A percentile compares a stretch with the other conserved stretches of the same genome.
Conservation (phyloP, 2,888 invertebrate species). For the Camponotus fellah region DNA sequence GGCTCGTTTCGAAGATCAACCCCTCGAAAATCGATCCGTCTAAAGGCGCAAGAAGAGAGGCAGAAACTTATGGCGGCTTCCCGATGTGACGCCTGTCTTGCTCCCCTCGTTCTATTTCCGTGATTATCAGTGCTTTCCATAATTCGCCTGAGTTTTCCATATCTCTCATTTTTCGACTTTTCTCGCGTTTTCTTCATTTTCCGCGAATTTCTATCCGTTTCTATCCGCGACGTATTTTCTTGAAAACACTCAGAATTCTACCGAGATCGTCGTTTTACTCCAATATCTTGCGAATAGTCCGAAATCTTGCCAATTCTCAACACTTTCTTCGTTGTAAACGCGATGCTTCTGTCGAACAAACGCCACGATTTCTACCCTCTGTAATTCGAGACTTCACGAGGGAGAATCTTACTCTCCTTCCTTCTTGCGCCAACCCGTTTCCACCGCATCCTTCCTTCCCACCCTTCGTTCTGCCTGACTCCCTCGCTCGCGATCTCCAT, state of each 20-base stretch:
- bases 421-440: slow-evolving; percentile 22
- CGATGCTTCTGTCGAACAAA: slow-evolving; percentile 39
- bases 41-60: slow-evolving; percentile 30
- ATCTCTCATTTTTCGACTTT: background rate
- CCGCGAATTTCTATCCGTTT: slow-evolving; percentile 17
- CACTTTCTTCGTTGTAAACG: slow-evolving; percentile 10
- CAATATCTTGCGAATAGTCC: slow-evolving; percentile 29
- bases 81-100: background rate
- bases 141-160: background rate
- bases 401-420: background rate
- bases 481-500: slow-evolving; percentile 62
- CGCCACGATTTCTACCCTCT: slow-evolving; percentile 42
- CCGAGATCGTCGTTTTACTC: background rate
- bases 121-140: background rate
- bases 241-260: background rate
- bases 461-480: slow-evolving; percentile 38
- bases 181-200: slow-evolving; percentile 3
- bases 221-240: slow-evolving; percentile 25
- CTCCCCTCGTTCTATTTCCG: background rate
- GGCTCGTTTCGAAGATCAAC: slow-evolving; percentile 63
- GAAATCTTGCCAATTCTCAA: background rate
- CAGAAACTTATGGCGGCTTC: background rate
- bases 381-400: slow-evolving; percentile 38
- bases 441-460: background rate
- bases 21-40: slow-evolving; percentile 58